Conservation (phyloP, 35 echinoderm and acorn worm species). For the Amphiura filiformis region DNA sequence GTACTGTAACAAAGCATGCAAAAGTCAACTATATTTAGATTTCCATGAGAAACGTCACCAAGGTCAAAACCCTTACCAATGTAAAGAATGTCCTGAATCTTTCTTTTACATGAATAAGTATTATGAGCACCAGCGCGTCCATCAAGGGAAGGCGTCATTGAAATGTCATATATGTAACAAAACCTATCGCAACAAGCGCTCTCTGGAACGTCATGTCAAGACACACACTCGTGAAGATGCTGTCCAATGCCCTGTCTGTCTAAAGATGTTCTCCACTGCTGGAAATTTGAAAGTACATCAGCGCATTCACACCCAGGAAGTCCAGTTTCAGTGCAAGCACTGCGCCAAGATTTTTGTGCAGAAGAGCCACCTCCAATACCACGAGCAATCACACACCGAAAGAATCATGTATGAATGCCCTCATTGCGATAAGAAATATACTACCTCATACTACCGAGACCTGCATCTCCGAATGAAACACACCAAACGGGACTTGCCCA, state of each 20-base stretch:
- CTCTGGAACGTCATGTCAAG: neutral
- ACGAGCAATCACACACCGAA: neutral
- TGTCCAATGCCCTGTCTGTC: neutral
- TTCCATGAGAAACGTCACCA: neutral
- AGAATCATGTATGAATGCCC: neutral
- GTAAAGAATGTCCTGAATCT: neutral
- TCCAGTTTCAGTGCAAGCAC: neutral
- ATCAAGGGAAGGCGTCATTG: neutral
- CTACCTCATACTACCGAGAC: neutral
- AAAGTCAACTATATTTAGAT: neutral
- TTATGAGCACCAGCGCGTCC: neutral
- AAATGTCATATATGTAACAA: neutral
- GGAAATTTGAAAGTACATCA: neutral
- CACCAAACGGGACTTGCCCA: neutral
- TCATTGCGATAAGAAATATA: neutral
- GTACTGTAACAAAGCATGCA: neutral
- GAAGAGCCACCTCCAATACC: neutral
- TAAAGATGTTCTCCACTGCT: neutral
- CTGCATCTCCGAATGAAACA: neutral
- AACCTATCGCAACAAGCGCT: neutral
- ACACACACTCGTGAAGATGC: neutral
- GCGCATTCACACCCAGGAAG: neutral
- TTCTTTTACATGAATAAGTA: neutral
- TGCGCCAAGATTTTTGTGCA: neutral
- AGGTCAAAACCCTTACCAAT: neutral